Evolutionary conservation across 2,888 invertebrate species (phyloP).

Genomic region (Eucera pruinosa): DNA sequence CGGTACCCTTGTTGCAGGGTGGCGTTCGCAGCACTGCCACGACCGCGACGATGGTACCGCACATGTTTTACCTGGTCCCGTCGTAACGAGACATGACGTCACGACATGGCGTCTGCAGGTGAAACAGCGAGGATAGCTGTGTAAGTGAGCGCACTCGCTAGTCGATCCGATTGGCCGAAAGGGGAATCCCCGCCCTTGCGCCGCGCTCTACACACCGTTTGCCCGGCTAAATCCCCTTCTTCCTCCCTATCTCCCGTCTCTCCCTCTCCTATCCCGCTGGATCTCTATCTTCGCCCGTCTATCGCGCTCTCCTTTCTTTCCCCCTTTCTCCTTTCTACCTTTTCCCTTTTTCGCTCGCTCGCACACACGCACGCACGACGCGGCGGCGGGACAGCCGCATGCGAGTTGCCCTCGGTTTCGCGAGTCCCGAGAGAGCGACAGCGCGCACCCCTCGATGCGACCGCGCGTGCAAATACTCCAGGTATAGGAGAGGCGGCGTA

Average conservation of each 20-base stretch:
- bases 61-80: constrained; percentile 55
- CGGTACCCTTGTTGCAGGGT: constrained; percentile 12
- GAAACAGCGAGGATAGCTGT: constrained; percentile 64
- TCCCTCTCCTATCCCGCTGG: not conserved
- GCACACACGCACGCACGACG: not conserved
- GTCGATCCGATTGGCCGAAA: constrained; percentile 78
- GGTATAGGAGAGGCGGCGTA: constrained; percentile 8
- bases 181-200: constrained; percentile 79
- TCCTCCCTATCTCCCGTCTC: not conserved
- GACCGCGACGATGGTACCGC: constrained; percentile 48
- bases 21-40: constrained; percentile 34
- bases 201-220: constrained; percentile 65
- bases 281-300: constrained; percentile 15
- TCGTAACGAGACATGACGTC: constrained; percentile 70
- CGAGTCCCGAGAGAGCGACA: no score
- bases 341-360: not conserved
- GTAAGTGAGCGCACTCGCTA: constrained; percentile 71
- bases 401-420: no score
- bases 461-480: constrained; percentile 24
- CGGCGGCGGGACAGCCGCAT: no score
- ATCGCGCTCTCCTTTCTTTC: constrained; percentile 39
- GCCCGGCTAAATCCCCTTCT: constrained; percentile 39
- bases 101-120: constrained; percentile 77
- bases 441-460: not conserved
- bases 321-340: not conserved